Evolutionary conservation across 2,797 vertebrate genomes (phyloP).

Genomic region (Remorina albescens): DNA sequence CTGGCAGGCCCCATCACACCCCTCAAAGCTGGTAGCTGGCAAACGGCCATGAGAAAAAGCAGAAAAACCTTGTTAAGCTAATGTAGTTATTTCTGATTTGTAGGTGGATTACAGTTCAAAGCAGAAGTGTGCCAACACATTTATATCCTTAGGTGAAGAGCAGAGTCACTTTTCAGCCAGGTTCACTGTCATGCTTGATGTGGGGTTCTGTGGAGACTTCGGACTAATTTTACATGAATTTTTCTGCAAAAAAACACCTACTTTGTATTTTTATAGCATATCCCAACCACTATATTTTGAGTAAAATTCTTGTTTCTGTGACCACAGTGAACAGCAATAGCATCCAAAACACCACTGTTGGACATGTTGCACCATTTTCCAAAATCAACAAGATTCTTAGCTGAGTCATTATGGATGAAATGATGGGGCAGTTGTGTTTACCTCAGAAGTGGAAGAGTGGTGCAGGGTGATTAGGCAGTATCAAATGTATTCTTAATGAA

Average conservation of each 20-base stretch:
- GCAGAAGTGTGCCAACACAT: conserved; percentile 60
- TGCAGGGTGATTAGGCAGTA: conserved; percentile 12
- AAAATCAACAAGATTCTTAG: conserved; percentile 7
- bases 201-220: neutral
- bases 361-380: conserved; percentile 2
- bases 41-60: conserved; percentile 57
- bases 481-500: conserved; percentile 26
- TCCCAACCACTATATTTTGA: neutral
- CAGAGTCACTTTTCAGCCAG: conserved; percentile 6
- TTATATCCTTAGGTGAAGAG: conserved; percentile 51
- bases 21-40: conserved; percentile 67
- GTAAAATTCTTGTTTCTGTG: neutral
- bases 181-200: conserved; percentile 25
- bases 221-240: no score
- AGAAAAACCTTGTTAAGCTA: conserved; percentile 65
- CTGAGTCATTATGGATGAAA: conserved; percentile 40
- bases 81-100: conserved; percentile 78
- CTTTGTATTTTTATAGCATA: neutral
- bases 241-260: neutral
- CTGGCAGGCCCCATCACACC: conserved; percentile 57
- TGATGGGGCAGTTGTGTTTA: conserved; percentile 26
- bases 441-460: conserved; percentile 10
- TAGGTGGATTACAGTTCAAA: conserved; percentile 79
- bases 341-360: conserved; percentile 1
- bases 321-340: neutral